Conservation (phyloP, 2,113 vertebrate species). For the Muscicapa adusta region DNA sequence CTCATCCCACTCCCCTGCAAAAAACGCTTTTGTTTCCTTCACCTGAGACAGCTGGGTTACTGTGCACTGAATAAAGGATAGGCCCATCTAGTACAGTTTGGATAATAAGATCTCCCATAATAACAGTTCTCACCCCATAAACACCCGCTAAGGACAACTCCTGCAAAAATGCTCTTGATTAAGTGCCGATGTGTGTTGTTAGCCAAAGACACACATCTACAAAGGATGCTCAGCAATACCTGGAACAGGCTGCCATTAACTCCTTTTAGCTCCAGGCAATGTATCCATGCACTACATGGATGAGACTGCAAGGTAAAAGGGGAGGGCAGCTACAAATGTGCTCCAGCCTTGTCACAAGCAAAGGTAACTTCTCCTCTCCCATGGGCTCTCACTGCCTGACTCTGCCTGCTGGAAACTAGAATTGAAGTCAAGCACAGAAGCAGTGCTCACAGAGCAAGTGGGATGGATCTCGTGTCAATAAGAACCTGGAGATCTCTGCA, state of each 20-base stretch:
- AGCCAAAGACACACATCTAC: not conserved
- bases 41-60: not conserved
- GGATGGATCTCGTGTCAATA: no score
- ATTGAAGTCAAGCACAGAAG: not conserved
- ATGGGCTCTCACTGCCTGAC: not conserved
- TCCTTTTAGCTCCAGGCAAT: not conserved
- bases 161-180: not conserved
- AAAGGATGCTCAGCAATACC: not conserved
- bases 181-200: not conserved
- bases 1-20: not conserved
- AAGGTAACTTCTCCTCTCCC: not conserved
- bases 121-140: not conserved
- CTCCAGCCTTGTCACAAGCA: not conserved
- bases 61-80: not conserved
- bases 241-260: not conserved
- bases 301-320: accelerated
- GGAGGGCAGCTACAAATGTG: not conserved
- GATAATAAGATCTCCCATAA: not conserved
- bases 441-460: no score
- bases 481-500: not conserved
- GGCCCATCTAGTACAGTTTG: accelerated
- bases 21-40: not conserved
- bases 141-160: not conserved
- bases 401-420: not conserved
- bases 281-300: not conserved